phyloP scores from a whole-genome alignment of 2,797 vertebrate species.

The Rhinogobio ventralis region DNA sequence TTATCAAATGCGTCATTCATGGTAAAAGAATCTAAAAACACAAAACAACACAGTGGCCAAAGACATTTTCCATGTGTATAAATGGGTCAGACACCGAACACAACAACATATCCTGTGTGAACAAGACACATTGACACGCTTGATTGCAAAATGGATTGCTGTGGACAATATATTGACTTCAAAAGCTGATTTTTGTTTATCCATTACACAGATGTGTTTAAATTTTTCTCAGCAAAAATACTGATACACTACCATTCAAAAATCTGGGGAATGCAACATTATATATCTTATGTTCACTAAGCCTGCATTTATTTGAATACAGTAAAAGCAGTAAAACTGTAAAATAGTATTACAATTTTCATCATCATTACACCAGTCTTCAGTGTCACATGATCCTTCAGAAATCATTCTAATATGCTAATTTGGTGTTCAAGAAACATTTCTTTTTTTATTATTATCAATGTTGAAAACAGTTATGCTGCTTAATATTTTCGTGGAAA shows the following conservation, averaged over 20 bases:
- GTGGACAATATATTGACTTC: constrained; percentile 4
- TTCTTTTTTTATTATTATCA: no score
- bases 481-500: no score
- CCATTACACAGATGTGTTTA: neutral
- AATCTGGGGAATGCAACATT: neutral
- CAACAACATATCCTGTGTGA: neutral
- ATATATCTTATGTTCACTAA: neutral
- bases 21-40: neutral
- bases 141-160: constrained; percentile 27
- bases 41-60: neutral
- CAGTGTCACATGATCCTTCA: no score
- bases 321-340: neutral
- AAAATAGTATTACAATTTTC: neutral
- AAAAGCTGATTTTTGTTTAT: constrained; percentile 20
- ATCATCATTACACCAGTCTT: no score
- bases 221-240: neutral
- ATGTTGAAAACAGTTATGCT: no score
- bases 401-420: no score
- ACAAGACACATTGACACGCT: neutral
- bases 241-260: neutral
- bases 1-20: neutral
- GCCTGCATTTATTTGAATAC: neutral
- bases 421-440: no score
- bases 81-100: neutral
- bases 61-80: neutral